Base-by-base conservation (phyloP, 2,113 vertebrate species). In the Lucifuga dentata region DNA sequence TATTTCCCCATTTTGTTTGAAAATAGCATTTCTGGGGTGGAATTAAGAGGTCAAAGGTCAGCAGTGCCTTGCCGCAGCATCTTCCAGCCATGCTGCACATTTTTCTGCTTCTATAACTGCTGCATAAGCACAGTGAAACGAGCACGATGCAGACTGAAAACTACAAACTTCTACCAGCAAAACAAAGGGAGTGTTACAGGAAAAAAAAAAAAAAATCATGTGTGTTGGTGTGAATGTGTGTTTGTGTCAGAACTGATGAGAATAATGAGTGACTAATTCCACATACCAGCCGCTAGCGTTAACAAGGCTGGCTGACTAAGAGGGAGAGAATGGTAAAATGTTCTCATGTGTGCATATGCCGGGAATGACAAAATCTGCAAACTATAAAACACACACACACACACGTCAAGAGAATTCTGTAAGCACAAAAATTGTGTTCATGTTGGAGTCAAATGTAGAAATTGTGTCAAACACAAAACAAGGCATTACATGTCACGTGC, bases 181-280 rank as follows among this genome's bases (percentile, higher is more conserved):
- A 77, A 87, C 72, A 3, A 78, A 86, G 84, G 72, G 84, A 80
- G 76, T 46, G 78, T 73, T 70, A 80, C 63, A 61, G 45, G 56
- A 65, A 7, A 29, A 7, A 29, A 7, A n/a, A n/a, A n/a, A n/a
- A n/a, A 36, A 58, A 56, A 76, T 77, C 71, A 60, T 63, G 77
- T 50, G 41, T 51, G 68, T 57, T 73, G 75, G 33, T 48, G 76
- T 68, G 74, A 70, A 76, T 65, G 75, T 48, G 72, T 49, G 71
- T 81, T 59, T 82, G 58, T 73, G 80, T 83, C 78, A 76, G 66
- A 23, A 32, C 78, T 67, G 75, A 84, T 86, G 83, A 86, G 81
- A 86, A 74, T 82, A 89, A 89, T 71, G 79, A 81, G 75, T 76
- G 80, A 86, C 83, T 88, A 86, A 86, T 88, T 84, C 81, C 75